phyloP scores from a whole-genome alignment of 2,113 vertebrate species.

The Prolemur simus region DNA sequence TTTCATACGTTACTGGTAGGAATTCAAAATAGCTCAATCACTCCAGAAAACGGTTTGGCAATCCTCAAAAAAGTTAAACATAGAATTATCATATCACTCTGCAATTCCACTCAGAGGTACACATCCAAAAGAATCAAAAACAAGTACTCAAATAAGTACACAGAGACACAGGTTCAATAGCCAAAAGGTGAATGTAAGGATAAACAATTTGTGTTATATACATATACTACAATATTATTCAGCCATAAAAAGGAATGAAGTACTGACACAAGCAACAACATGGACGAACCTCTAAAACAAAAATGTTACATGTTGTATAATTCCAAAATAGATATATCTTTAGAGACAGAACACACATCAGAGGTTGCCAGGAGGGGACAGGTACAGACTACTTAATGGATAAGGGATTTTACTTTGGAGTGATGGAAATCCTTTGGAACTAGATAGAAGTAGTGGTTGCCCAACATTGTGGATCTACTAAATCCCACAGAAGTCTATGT shows the following conservation, averaged over 20 bases:
- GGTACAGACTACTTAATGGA: not conserved
- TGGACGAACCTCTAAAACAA: not conserved
- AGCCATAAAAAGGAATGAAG: not conserved
- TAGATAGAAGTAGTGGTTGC: not conserved
- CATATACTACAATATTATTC: not conserved
- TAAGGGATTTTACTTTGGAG: not conserved
- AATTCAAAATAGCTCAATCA: not conserved
- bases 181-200: not conserved
- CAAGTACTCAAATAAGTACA: not conserved
- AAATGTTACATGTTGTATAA: not conserved
- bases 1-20: not conserved
- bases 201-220: not conserved
- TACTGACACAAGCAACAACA: not conserved
- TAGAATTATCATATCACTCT: not conserved
- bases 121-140: not conserved
- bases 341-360: not conserved
- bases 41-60: not conserved
- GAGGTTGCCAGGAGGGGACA: not conserved
- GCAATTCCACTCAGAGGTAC: not conserved
- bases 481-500: not conserved
- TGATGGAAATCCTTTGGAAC: not conserved
- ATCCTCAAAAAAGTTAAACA: not conserved
- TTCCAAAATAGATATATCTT: not conserved
- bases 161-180: not conserved
- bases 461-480: not conserved